Percentiles rank a stretch among this genome's conserved stretches.
Conservation (phyloP, 1,140 invertebrate species). For the Anthonomus grandis region DNA sequence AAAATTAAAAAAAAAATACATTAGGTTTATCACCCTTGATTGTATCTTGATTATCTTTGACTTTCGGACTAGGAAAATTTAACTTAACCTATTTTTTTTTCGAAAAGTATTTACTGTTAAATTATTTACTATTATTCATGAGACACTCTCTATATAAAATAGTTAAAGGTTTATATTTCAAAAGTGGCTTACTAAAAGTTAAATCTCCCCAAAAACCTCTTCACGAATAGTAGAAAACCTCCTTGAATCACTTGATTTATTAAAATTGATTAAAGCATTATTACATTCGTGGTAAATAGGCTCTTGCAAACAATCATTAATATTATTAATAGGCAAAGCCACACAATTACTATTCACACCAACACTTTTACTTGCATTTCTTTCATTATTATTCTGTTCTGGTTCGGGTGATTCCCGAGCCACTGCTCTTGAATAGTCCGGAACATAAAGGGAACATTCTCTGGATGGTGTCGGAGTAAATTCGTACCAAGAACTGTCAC, state of each 20-base stretch:
- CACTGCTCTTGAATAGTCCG: constrained; percentile 2
- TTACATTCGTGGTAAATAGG: constrained; percentile 40
- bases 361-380: constrained; percentile 26
- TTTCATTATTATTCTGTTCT: constrained; percentile 23
- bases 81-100: too few species aligned
- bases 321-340: constrained; percentile 7
- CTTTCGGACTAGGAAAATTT: too few species aligned
- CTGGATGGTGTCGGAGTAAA: constrained; percentile 19
- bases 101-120: too few species aligned
- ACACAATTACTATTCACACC: not conserved
- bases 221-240: constrained; percentile 30
- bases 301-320: constrained; percentile 18
- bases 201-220: constrained; percentile 39
- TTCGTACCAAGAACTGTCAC: constrained; percentile 17
- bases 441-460: constrained; percentile 23
- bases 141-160: too few species aligned
- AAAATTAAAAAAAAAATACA: too few species aligned
- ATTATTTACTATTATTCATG: too few species aligned
- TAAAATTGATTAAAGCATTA: not conserved
- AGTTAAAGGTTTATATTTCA: too few species aligned
- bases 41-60: too few species aligned
- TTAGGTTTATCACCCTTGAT: too few species aligned
- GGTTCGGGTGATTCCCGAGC: constrained; percentile 1
- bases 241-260: not conserved
- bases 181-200: too few species aligned